These are phyloP conservation scores for Zoanthus gigantus DNA, from an alignment of 92 coral and sea anemone genomes.

Conservation along the genomic window DNA sequence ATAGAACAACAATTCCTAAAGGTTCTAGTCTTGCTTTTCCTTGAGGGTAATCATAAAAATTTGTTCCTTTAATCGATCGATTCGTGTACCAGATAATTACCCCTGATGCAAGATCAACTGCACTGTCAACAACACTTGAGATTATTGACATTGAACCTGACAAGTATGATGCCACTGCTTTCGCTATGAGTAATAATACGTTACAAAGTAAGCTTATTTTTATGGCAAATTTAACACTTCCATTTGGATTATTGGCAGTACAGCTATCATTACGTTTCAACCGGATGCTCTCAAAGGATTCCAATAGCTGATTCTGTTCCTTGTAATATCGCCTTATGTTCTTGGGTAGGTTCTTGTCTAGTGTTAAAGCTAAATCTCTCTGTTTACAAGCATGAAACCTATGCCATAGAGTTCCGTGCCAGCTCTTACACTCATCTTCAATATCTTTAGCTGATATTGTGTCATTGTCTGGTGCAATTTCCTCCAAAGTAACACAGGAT, in stretches of 20 bases:
- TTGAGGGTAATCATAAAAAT: conserved; percentile 91
- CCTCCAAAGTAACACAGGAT: conserved; percentile 81
- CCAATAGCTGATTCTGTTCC: conserved; percentile 69
- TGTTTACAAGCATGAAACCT: conserved; percentile 7
- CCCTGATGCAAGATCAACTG: conserved; percentile 89
- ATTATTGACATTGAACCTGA: conserved; percentile 98
- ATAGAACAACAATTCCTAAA: conserved; percentile 81
- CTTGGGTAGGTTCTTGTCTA: conserved; percentile 59
- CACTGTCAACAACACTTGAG: conserved; percentile 97
- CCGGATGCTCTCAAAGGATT: conserved; percentile 53
- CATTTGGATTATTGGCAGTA: neutral
- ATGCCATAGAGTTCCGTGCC: conserved; percentile 10
- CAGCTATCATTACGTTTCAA: conserved; percentile 27
- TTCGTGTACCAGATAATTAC: conserved; percentile 87
- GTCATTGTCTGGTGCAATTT: conserved; percentile 83
- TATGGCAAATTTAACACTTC: conserved; percentile 63
- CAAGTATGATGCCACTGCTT: conserved; percentile 81
- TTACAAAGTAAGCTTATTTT: conserved; percentile 82
- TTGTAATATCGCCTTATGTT: conserved; percentile 88
- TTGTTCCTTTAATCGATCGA: conserved; percentile 83
- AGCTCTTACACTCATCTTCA: conserved; percentile 11
- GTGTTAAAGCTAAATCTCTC: neutral
- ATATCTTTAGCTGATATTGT: conserved; percentile 60
- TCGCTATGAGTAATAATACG: conserved; percentile 72
- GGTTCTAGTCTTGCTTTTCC: conserved; percentile 96